Percentiles rank a stretch among this genome's conserved stretches.
Conservation (phyloP, 2,888 invertebrate species). For the Meganola albula region DNA sequence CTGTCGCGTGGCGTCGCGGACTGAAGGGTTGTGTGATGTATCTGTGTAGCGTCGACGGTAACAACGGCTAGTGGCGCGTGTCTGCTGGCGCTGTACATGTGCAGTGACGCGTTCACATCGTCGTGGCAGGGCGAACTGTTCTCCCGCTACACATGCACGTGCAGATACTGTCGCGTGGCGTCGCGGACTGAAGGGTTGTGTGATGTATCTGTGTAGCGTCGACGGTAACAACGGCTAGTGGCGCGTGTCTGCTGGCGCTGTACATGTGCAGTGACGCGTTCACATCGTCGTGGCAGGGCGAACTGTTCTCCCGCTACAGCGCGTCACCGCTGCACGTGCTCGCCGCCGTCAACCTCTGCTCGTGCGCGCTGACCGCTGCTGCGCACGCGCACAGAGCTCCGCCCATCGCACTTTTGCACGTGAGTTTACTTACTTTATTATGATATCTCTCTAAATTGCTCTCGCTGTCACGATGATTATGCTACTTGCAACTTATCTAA, state of each 20-base stretch:
- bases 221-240: constrained; percentile 84
- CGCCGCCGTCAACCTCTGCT: constrained; percentile 94
- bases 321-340: constrained; percentile 57
- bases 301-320: constrained; percentile 86
- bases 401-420: constrained; percentile 56
- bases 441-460: background rate
- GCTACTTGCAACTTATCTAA: too few species aligned
- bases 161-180: background rate
- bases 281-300: constrained; percentile 98
- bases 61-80: constrained; percentile 91
- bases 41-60: constrained; percentile 13
- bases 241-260: constrained; percentile 88
- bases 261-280: constrained; percentile 98
- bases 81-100: constrained; percentile 92
- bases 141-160: constrained; percentile 81
- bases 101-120: constrained; percentile 97
- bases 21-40: too few species aligned
- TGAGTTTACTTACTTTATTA: constrained; percentile 4
- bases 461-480: too few species aligned
- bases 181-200: background rate
- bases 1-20: too few species aligned
- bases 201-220: constrained; percentile 9
- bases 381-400: constrained; percentile 85
- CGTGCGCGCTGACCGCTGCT: constrained; percentile 90
- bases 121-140: constrained; percentile 98